Evolutionary conservation across 2,888 invertebrate species (phyloP).

Genomic region (Amphiduros pacificus): DNA sequence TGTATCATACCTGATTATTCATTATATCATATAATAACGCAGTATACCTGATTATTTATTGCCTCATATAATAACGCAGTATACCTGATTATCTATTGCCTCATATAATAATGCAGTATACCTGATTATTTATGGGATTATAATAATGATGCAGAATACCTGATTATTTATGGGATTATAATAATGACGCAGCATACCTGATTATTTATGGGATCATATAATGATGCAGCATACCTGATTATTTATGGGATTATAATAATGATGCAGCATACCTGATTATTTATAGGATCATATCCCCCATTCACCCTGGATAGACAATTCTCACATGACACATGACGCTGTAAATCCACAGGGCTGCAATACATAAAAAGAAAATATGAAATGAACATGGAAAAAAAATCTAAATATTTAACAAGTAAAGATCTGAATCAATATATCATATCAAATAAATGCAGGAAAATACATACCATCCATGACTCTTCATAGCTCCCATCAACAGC

Average conservation of each 20-base stretch:
- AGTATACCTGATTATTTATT: too few species aligned
- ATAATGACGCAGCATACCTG: too few species aligned
- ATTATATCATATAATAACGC: too few species aligned
- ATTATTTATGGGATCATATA: too few species aligned
- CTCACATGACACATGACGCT: constrained; percentile 90
- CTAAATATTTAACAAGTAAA: background rate
- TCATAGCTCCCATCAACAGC: constrained; percentile 82
- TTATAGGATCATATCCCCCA: constrained; percentile 85
- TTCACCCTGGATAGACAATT: constrained; percentile 80
- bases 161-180: too few species aligned
- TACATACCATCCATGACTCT: constrained; percentile 76
- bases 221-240: background rate
- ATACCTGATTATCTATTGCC: too few species aligned
- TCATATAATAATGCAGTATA: too few species aligned
- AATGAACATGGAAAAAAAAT: background rate
- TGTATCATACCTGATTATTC: too few species aligned
- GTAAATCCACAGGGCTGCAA: constrained; percentile 77
- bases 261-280: constrained; percentile 71
- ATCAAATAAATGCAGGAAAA: background rate
- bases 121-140: too few species aligned
- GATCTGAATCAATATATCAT: background rate
- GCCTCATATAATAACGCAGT: too few species aligned
- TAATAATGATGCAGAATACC: too few species aligned
- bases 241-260: background rate
- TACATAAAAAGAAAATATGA: constrained; percentile 7